These are phyloP conservation scores for Pogonomyrmex californicus DNA, from an alignment of 1,140 invertebrate genomes.

Conservation along the genomic window DNA sequence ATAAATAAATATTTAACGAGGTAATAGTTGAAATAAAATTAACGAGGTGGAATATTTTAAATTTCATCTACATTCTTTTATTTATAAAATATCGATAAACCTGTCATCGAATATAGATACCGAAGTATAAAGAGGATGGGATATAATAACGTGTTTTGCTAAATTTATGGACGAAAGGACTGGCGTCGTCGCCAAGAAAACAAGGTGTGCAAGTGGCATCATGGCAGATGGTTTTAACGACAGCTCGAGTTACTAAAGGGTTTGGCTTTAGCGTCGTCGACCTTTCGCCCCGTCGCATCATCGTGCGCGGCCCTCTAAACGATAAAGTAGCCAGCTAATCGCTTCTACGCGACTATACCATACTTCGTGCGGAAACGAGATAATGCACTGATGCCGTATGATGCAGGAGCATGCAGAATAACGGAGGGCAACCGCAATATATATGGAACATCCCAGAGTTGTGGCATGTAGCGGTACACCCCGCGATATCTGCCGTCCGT, in stretches of 20 bases:
- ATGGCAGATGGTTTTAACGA: conserved; percentile 73
- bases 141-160: background rate
- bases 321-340: conserved; percentile 75
- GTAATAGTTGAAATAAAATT: background rate
- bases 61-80: background rate
- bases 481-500: background rate
- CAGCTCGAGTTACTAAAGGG: conserved; percentile 68
- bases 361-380: conserved; percentile 63
- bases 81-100: conserved; percentile 7
- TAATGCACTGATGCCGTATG: conserved; percentile 69
- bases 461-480: background rate
- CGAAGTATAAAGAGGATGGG: background rate
- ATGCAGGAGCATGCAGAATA: conserved; percentile 47
- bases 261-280: conserved; percentile 63
- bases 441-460: background rate
- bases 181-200: conserved; percentile 12
- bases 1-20: conserved; percentile 9
- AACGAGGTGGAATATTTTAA: background rate
- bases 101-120: background rate
- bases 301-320: conserved; percentile 56
- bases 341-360: conserved; percentile 56
- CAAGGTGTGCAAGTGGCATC: conserved; percentile 47
- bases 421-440: conserved; percentile 12
- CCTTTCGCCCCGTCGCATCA: conserved; percentile 64
- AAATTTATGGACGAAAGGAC: conserved; percentile 34